Evolutionary conservation across 1,140 invertebrate genomes (phyloP).

Genomic region (Octopus bimaculoides): DNA sequence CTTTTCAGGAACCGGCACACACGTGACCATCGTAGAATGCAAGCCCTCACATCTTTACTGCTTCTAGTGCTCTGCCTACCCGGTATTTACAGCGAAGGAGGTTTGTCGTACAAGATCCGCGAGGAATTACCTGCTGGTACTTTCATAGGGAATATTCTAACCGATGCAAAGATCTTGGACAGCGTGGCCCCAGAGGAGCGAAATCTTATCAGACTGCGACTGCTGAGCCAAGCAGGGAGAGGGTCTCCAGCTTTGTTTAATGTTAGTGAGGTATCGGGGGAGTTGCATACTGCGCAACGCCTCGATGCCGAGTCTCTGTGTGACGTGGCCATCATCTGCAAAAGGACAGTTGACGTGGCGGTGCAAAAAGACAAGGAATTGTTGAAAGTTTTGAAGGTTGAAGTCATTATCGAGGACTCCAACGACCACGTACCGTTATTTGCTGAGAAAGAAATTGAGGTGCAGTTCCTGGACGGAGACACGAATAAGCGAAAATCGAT

Average conservation of each 20-base stretch:
- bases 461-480: conserved; percentile 26
- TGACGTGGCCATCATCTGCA: conserved; percentile 32
- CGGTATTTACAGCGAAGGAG: conserved; percentile 13
- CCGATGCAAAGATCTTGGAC: conserved; percentile 17
- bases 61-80: neutral
- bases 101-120: conserved; percentile 22
- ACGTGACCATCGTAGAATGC: neutral
- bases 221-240: neutral
- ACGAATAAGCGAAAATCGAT: conserved; percentile 70
- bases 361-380: conserved; percentile 31
- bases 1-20: neutral
- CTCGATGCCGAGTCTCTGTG: conserved; percentile 39
- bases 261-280: conserved; percentile 85
- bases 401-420: conserved; percentile 31
- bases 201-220: neutral
- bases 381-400: conserved; percentile 29
- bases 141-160: conserved; percentile 28
- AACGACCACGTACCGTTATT: conserved; percentile 39
- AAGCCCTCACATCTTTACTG: neutral
- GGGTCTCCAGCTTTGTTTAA: conserved; percentile 62
- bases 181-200: conserved; percentile 15
- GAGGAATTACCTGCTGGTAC: conserved; percentile 24
- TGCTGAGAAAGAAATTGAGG: conserved; percentile 16
- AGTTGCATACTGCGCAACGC: conserved; percentile 63
- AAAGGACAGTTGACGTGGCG: conserved; percentile 32